Evolutionary conservation across 2,888 invertebrate species (phyloP).

Genomic region (Plagiodera versicolora): DNA sequence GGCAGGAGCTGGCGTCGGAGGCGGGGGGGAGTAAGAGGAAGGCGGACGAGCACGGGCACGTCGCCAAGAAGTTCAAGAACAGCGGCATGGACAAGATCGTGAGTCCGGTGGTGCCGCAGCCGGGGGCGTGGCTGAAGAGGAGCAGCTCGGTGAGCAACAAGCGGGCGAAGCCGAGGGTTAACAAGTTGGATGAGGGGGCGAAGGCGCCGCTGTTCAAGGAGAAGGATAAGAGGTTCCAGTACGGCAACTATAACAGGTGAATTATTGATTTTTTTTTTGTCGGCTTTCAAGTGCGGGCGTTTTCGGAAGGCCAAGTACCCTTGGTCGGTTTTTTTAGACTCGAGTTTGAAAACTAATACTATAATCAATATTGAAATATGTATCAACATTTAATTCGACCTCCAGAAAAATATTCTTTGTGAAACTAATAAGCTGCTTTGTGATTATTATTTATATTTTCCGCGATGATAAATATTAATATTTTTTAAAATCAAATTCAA

Average conservation of each 20-base stretch:
- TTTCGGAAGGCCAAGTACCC: too few species aligned
- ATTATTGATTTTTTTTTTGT: not conserved
- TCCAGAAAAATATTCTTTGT: too few species aligned
- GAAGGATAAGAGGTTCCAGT: slow-evolving; percentile 81
- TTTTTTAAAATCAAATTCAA: too few species aligned
- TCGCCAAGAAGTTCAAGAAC: slow-evolving; percentile 65
- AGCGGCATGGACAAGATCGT: slow-evolving; percentile 85
- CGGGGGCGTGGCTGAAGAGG: slow-evolving; percentile 77
- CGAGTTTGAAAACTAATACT: too few species aligned
- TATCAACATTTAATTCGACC: too few species aligned
- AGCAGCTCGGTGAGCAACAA: slow-evolving; percentile 48
- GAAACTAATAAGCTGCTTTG: too few species aligned
- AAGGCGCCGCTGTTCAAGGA: slow-evolving; percentile 68
- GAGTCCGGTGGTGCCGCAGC: slow-evolving; percentile 88
- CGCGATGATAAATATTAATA: too few species aligned
- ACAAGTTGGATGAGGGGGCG: slow-evolving; percentile 46
- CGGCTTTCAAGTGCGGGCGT: too few species aligned
- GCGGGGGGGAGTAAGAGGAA: slow-evolving; percentile 64
- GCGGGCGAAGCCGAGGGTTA: slow-evolving; percentile 53
- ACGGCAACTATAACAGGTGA: slow-evolving; percentile 92
- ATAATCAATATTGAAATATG: too few species aligned
- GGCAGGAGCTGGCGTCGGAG: slow-evolving; percentile 51
- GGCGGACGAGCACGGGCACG: slow-evolving; percentile 57
- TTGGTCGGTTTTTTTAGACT: too few species aligned
- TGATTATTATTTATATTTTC: too few species aligned